These are phyloP conservation scores for Drosophila infuscata DNA, from an alignment of 2,888 invertebrate species.

Conservation along the genomic window DNA sequence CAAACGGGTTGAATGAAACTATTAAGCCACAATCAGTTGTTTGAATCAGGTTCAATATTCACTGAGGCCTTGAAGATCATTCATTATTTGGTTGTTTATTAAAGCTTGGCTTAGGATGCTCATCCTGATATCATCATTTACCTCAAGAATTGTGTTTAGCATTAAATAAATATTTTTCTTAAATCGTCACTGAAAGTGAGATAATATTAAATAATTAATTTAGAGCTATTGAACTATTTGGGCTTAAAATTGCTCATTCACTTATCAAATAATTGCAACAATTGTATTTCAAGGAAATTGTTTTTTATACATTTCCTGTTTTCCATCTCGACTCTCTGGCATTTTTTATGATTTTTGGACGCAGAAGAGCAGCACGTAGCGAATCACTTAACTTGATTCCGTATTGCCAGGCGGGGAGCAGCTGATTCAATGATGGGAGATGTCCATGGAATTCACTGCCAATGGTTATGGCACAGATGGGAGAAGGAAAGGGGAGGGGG, in stretches of 20 bases:
- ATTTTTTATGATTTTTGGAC: constrained; percentile 12
- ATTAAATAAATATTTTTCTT: neutral
- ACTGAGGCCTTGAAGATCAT: neutral
- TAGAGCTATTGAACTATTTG: neutral
- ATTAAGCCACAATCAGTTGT: neutral
- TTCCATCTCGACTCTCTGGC: constrained; percentile 1
- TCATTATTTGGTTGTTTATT: neutral
- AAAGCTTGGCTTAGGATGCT: neutral
- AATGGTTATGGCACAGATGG: constrained; percentile 63
- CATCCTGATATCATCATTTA: neutral
- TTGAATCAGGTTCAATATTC: neutral
- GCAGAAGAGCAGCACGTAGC: constrained; percentile 68
- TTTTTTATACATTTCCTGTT: constrained; percentile 25
- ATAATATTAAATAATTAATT: neutral
- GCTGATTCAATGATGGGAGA: constrained; percentile 28
- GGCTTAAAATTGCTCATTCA: constrained; percentile 4
- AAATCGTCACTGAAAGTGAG: neutral
- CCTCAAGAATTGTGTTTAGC: neutral
- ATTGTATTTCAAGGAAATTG: constrained; percentile 2
- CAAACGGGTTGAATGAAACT: neutral
- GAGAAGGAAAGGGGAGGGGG: constrained; percentile 1
- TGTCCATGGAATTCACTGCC: constrained; percentile 33
- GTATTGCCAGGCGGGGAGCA: constrained; percentile 19
- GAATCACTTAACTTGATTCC: constrained; percentile 78
- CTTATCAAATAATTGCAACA: constrained; percentile 3